Conservation (phyloP, 2,113 vertebrate species). For the Hemiscyllium ocellatum region DNA sequence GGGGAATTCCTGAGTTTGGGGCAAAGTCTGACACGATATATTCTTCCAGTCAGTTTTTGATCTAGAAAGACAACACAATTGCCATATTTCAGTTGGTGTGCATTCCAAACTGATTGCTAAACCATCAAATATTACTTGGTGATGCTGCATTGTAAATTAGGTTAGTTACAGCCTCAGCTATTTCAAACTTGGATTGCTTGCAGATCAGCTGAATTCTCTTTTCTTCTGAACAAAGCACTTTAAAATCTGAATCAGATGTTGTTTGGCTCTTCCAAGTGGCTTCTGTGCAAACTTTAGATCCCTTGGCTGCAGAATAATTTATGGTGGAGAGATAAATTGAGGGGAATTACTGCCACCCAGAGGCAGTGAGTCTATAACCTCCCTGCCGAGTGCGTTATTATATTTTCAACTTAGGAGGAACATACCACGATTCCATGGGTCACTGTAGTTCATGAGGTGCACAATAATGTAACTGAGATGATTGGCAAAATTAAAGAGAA, state of each 20-base stretch:
- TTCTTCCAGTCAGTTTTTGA: not conserved
- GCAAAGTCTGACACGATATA: not conserved
- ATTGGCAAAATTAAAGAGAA: not conserved
- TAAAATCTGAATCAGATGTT: conserved; percentile 17
- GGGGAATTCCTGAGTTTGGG: not conserved
- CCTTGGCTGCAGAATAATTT: not conserved
- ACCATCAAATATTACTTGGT: too few species aligned
- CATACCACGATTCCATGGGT: not conserved
- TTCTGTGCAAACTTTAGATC: conserved; percentile 1
- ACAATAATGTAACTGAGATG: not conserved
- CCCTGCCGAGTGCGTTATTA: conserved; percentile 40
- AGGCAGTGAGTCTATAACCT: conserved; percentile 52
- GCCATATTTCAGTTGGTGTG: not conserved
- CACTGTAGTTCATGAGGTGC: not conserved
- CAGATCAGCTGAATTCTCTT: not conserved
- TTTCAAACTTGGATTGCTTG: not conserved
- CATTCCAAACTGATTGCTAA: not conserved
- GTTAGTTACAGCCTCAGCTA: too few species aligned
- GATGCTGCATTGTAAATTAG: not conserved
- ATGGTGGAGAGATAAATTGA: conserved; percentile 32
- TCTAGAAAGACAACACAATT: not conserved
- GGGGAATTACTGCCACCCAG: conserved; percentile 62
- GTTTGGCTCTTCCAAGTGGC: not conserved
- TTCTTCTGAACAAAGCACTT: not conserved
- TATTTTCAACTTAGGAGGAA: conserved; percentile 36